Evolutionary conservation across 1,140 invertebrate species (phyloP).

Genomic region (Cydia splendana): DNA sequence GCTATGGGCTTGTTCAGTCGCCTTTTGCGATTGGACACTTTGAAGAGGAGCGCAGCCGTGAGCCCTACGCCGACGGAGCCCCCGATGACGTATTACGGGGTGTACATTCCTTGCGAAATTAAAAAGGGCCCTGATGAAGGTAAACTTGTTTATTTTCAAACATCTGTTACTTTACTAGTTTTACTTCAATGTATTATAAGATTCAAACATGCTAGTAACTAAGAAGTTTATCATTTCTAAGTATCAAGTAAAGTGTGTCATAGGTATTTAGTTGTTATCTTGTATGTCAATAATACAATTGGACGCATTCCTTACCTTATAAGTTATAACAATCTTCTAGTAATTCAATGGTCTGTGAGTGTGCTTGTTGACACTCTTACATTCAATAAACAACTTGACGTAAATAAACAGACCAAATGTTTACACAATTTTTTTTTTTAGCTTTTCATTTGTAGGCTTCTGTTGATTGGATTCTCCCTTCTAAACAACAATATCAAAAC

Average conservation of each 20-base stretch:
- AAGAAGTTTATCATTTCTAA: background rate
- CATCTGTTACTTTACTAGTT: background rate
- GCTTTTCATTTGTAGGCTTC: too few relatives aligned
- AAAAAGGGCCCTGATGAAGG: conserved; percentile 77
- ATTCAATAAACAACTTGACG: too few relatives aligned
- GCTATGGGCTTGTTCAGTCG: conserved; percentile 68
- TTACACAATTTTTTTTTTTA: too few relatives aligned
- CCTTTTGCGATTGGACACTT: conserved; percentile 59
- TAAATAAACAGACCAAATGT: too few relatives aligned
- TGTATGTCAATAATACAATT: background rate
- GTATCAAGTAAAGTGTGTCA: background rate
- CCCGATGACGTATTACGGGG: conserved; percentile 69
- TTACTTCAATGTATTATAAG: conserved; percentile 33
- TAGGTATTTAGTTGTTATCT: background rate
- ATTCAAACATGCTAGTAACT: background rate
- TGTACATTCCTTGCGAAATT: conserved; percentile 78
- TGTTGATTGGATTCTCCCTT: too few relatives aligned
- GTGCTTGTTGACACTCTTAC: too few relatives aligned
- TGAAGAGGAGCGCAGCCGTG: conserved; percentile 56
- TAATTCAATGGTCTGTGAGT: too few relatives aligned
- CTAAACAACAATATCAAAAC: too few relatives aligned
- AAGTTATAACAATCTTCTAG: background rate
- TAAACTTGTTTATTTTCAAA: conserved; percentile 39
- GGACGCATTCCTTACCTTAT: background rate
- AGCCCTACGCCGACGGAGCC: conserved; percentile 61